Conservation (phyloP, 2,113 vertebrate species). For the Colinus virginianus region DNA sequence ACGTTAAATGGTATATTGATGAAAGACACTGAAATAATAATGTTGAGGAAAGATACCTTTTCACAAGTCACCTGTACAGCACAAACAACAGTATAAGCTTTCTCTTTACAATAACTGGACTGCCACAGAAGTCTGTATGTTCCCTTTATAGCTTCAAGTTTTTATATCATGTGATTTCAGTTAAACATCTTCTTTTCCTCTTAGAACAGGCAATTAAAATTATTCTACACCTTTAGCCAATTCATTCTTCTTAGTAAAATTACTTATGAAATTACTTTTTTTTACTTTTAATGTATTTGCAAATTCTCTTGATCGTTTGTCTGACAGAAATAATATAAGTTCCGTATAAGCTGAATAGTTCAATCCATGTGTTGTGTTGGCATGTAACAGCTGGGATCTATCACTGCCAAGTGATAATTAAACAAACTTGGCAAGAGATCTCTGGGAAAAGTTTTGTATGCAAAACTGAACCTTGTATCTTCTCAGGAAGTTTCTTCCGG, state of each 20-base stretch:
- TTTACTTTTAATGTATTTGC: not conserved
- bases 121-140: not conserved
- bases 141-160: not conserved
- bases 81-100: not conserved
- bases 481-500: constrained; percentile 16
- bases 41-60: not conserved
- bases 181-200: not conserved
- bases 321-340: not conserved
- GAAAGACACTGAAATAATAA: not conserved
- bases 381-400: constrained; percentile 59
- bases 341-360: constrained; percentile 1
- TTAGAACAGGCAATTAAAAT: not conserved
- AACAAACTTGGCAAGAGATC: constrained; percentile 36
- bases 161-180: not conserved
- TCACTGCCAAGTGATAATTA: constrained; percentile 64
- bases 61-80: not conserved
- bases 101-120: not conserved
- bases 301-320: not conserved
- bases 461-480: constrained; percentile 32
- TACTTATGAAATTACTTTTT: not conserved
- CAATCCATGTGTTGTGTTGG: constrained; percentile 19
- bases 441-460: constrained; percentile 40
- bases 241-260: not conserved
- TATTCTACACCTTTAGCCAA: not conserved
- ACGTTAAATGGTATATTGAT: not conserved